phyloP scores from a whole-genome alignment of 2,888 invertebrate species.

The Drosophila algonquin region DNA sequence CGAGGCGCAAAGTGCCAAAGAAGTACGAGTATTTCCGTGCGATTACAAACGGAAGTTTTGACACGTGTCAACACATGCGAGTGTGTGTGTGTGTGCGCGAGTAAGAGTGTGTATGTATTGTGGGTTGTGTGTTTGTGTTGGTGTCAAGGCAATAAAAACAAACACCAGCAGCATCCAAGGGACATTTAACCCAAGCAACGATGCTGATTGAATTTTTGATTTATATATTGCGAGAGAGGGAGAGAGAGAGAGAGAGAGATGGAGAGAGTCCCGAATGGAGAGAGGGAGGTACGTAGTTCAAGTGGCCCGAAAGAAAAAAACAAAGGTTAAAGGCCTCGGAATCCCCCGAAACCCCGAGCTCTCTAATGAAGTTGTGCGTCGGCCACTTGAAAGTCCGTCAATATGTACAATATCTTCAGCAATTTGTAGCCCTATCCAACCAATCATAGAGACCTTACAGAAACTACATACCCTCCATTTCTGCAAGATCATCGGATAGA shows the following conservation, averaged over 20 bases:
- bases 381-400: conserved; percentile 65
- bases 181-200: conserved; percentile 48
- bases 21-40: conserved; percentile 73
- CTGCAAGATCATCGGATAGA: conserved; percentile 52
- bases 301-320: conserved; percentile 40
- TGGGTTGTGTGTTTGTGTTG: conserved; percentile 29
- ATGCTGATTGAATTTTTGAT: conserved; percentile 81
- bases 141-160: conserved; percentile 75
- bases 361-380: conserved; percentile 75
- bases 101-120: conserved; percentile 24
- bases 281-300: conserved; percentile 38
- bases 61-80: conserved; percentile 79
- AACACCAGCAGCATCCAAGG: conserved; percentile 55
- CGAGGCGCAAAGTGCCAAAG: conserved; percentile 63
- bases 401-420: conserved; percentile 24
- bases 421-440: conserved; percentile 47
- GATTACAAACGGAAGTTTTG: conserved; percentile 81
- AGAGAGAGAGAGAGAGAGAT: conserved; percentile 1
- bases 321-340: conserved; percentile 62
- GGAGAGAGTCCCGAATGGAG: neutral
- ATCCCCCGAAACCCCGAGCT: neutral
- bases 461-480: conserved; percentile 14
- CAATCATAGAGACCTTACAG: conserved; percentile 63
- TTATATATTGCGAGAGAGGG: conserved; percentile 52
- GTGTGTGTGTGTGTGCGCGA: conserved; percentile 19